Evolutionary conservation across 1,140 invertebrate genomes (phyloP).

Genomic region (Papilio xuthus): DNA sequence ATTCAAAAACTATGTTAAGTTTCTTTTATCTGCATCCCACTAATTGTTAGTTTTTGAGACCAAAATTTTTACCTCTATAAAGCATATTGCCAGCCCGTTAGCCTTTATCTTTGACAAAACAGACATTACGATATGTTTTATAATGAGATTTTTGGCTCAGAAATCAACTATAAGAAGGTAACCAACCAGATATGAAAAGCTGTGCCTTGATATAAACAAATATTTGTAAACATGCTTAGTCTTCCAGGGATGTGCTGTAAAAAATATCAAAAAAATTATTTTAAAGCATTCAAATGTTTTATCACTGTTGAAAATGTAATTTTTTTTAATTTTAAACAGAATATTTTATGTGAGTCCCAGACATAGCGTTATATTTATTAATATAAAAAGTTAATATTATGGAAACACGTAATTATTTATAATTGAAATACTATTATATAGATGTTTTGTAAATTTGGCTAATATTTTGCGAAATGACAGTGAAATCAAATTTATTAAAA

Average conservation of each 20-base stretch:
- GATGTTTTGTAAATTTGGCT: neutral
- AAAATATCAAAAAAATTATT: constrained; percentile 1
- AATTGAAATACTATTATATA: neutral
- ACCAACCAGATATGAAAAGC: neutral
- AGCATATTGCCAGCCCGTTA: too few species aligned
- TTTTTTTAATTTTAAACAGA: constrained; percentile 56
- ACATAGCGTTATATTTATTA: constrained; percentile 44
- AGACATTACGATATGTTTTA: too few species aligned
- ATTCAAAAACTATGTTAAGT: too few species aligned
- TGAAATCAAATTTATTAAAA: neutral
- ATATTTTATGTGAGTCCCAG: constrained; percentile 60
- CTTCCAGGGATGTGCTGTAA: constrained; percentile 65
- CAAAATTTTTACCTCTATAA: too few species aligned
- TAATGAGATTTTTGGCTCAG: too few species aligned
- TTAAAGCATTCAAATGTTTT: neutral
- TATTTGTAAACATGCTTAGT: constrained; percentile 46
- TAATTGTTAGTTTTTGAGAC: too few species aligned
- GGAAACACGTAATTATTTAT: constrained; percentile 32
- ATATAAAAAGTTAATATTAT: constrained; percentile 25
- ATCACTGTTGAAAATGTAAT: constrained; percentile 45
- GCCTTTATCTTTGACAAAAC: too few species aligned
- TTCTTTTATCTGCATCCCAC: too few species aligned
- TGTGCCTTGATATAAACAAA: neutral
- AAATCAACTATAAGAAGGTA: neutral
- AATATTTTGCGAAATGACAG: constrained; percentile 22